Percentiles rank a stretch among this genome's conserved stretches.
Evolutionary conservation across 2,888 invertebrate species (phyloP).

Genomic region (Drosophila birchii): DNA sequence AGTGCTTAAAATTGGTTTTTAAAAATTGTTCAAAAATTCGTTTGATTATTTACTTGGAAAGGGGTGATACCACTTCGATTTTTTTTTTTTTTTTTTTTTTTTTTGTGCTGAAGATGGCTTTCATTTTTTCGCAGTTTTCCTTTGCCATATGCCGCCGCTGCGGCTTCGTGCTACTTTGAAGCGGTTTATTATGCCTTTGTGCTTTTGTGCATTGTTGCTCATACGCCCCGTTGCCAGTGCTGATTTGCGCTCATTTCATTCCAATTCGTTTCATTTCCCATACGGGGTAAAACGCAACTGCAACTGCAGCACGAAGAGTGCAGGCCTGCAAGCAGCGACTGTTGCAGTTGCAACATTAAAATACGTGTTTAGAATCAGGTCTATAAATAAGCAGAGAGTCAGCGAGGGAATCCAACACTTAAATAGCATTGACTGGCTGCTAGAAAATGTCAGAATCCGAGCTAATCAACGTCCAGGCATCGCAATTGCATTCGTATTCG

Average conservation of each 20-base stretch:
- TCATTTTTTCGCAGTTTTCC: conserved; percentile 19
- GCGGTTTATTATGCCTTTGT: conserved; percentile 58
- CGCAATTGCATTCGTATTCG: conserved; percentile 50
- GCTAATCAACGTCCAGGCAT: conserved; percentile 71
- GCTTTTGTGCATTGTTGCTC: conserved; percentile 66
- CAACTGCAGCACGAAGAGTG: conserved; percentile 10
- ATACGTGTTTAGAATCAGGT: conserved; percentile 69
- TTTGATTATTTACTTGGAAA: conserved; percentile 12
- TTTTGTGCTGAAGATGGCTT: conserved; percentile 1
- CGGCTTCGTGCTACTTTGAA: conserved; percentile 50
- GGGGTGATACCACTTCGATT: conserved; percentile 37
- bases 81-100: neutral
- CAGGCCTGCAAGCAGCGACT: conserved; percentile 5
- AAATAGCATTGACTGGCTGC: conserved; percentile 68
- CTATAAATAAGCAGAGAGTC: conserved; percentile 65
- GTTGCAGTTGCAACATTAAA: conserved; percentile 39
- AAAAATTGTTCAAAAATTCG: neutral
- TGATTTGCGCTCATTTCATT: conserved; percentile 66
- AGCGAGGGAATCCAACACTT: conserved; percentile 51
- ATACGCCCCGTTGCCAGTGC: conserved; percentile 65
- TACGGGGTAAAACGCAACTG: conserved; percentile 23
- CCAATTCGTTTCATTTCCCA: conserved; percentile 39
- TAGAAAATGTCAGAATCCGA: conserved; percentile 68
- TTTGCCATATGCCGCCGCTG: conserved; percentile 16
- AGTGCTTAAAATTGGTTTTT: conserved; percentile 2